These are phyloP conservation scores for Mimumesa dahlbomi DNA, from an alignment of 2,888 invertebrate genomes.

Conservation along the genomic window DNA sequence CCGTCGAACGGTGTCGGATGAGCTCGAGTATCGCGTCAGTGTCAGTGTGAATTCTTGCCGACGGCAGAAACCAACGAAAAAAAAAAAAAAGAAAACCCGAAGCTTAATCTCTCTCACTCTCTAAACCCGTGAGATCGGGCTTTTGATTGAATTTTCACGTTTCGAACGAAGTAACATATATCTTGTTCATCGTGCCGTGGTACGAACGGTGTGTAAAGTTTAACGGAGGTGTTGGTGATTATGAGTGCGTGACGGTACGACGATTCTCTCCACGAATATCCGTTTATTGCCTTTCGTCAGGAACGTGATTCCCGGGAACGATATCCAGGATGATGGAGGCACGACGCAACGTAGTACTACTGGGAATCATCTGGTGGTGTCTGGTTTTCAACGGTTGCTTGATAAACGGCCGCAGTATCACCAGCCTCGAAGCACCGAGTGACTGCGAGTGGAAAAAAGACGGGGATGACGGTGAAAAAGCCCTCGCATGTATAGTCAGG, in stretches of 20 bases:
- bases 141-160: neutral
- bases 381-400: constrained; percentile 47
- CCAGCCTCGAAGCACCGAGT: constrained; percentile 83
- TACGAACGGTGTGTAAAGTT: constrained; percentile 36
- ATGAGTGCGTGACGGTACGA: constrained; percentile 76
- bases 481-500: constrained; percentile 86
- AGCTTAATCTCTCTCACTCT: too few species aligned
- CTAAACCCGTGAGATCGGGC: too few species aligned
- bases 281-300: constrained; percentile 24
- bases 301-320: constrained; percentile 17
- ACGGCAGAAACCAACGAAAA: neutral
- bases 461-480: constrained; percentile 81
- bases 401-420: constrained; percentile 72
- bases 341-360: constrained; percentile 13
- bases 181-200: constrained; percentile 18
- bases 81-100: neutral
- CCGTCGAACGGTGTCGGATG: constrained; percentile 16
- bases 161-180: too few species aligned
- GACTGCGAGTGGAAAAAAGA: constrained; percentile 87
- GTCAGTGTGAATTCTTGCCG: constrained; percentile 16
- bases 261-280: constrained; percentile 41
- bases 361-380: constrained; percentile 56
- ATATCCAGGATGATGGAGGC: constrained; percentile 40
- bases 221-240: constrained; percentile 59
- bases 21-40: constrained; percentile 13